Evolutionary conservation across 2,113 vertebrate species (phyloP).

Genomic region (Penelope pileata): DNA sequence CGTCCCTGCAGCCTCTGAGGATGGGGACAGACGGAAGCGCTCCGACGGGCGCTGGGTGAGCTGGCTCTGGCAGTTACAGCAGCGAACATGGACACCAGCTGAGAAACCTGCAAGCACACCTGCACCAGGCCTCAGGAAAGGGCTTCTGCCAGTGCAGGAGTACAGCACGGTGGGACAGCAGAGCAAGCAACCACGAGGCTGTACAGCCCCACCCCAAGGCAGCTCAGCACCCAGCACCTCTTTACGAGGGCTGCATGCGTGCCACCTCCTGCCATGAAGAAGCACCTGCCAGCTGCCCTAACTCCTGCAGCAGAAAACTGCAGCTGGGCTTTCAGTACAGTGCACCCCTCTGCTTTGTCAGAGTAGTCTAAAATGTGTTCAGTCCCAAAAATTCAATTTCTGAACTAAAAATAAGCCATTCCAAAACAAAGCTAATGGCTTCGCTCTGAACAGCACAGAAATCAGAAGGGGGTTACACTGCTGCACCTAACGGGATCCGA

Average conservation of each 20-base stretch:
- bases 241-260: not conserved
- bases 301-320: not conserved
- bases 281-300: not conserved
- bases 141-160: not conserved
- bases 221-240: not conserved
- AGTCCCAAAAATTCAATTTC: not conserved
- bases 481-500: not conserved
- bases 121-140: too few species aligned
- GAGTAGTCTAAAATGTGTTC: not conserved
- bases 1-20: not conserved
- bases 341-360: not conserved
- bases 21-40: not conserved
- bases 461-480: not conserved
- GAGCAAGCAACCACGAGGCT: not conserved
- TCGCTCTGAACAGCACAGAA: not conserved
- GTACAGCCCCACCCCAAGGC: accelerated
- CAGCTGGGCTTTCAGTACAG: not conserved
- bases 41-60: not conserved
- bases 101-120: not conserved
- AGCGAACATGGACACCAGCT: not conserved
- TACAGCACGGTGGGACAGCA: not conserved
- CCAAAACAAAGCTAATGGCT: not conserved
- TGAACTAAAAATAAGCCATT: not conserved
- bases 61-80: not conserved
- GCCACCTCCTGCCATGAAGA: not conserved